phyloP scores from a whole-genome alignment of 2,888 invertebrate genomes.

The Choristoneura rosaceana region DNA sequence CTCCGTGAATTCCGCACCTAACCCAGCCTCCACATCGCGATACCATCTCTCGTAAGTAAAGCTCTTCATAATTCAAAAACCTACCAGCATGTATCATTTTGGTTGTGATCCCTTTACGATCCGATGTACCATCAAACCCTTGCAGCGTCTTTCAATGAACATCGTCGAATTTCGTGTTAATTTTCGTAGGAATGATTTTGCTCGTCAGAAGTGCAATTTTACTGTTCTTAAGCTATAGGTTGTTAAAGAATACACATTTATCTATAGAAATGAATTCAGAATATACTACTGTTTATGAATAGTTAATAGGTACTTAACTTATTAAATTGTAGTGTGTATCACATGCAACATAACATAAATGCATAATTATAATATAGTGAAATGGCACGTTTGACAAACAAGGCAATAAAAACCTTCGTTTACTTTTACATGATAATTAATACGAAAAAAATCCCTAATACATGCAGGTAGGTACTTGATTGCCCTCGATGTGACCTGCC shows the following conservation, averaged over 20 bases:
- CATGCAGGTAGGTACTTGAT: slow-evolving; percentile 27
- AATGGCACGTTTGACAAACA: slow-evolving; percentile 5
- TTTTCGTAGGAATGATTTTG: neutral
- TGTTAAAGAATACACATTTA: neutral
- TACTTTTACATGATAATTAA: neutral
- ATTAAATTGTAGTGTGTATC: neutral
- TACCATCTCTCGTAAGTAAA: slow-evolving; percentile 81
- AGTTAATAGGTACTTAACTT: neutral
- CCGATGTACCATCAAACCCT: neutral
- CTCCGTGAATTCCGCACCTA: slow-evolving; percentile 82
- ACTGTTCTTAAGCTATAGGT: neutral
- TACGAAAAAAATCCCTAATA: slow-evolving; percentile 10
- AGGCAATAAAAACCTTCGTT: slow-evolving; percentile 3
- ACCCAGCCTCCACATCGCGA: slow-evolving; percentile 72
- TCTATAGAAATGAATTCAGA: neutral
- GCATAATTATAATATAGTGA: neutral
- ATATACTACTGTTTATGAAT: neutral
- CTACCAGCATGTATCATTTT: slow-evolving; percentile 10
- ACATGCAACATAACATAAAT: slow-evolving; percentile 11
- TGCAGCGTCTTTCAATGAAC: neutral
- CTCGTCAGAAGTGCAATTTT: neutral
- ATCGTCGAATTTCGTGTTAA: neutral
- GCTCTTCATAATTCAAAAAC: slow-evolving; percentile 42
- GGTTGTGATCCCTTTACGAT: neutral
- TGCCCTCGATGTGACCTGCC: slow-evolving; percentile 40